Evolutionary conservation across 2,797 vertebrate species (phyloP), one percentile per base, ranked within the genome.

Genomic region (Molossus alvarezi): DNA sequence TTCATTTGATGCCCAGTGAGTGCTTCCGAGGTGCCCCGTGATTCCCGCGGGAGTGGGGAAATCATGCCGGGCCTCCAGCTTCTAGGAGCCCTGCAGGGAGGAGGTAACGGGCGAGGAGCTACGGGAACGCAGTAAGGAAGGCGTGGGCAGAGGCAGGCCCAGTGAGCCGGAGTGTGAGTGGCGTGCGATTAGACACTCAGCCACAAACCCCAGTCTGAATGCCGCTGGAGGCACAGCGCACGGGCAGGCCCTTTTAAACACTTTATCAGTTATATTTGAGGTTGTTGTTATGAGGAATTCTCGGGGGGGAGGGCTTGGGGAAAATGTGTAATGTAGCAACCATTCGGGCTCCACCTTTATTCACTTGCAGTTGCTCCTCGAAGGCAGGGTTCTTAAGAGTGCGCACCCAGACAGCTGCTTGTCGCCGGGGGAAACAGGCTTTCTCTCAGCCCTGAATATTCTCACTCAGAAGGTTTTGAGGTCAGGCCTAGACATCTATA

Each of bases 21-120:
- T 4, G 9, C 48, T 82, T 82, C 14, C 0, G 0, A 18, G 6
- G n/a, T 41, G 3, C 15, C 17, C 0, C 1, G 1, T 60, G 73
- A 57, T 64, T 29, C 72, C 6, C 13, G 21, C 2, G 1, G 62
- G 45, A 33, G 33, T 33, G 33, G 33, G 33, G 62, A 33, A 25
- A 69, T 21, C 14, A 0, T 9, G 0, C 0, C 0, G 15, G 15
- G 13, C 27, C 82, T 89, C 45, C 23, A 77, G 67, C 29, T 73
- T 88, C 25, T 23, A 60, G 33, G 12, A 85, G 5, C 51, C 1
- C 5, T 0, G 11, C 3, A 18, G 55, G 27, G 14, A 45, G 55
- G 9, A 1, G 1, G 21, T 15, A 10, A 25, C 0, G 29, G 23
- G 17, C 27, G 48, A 17, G 48, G 65, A 25, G 77, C 45, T 12